Evolutionary conservation across 2,888 invertebrate species (phyloP).

Genomic region (Pollenia angustigena): DNA sequence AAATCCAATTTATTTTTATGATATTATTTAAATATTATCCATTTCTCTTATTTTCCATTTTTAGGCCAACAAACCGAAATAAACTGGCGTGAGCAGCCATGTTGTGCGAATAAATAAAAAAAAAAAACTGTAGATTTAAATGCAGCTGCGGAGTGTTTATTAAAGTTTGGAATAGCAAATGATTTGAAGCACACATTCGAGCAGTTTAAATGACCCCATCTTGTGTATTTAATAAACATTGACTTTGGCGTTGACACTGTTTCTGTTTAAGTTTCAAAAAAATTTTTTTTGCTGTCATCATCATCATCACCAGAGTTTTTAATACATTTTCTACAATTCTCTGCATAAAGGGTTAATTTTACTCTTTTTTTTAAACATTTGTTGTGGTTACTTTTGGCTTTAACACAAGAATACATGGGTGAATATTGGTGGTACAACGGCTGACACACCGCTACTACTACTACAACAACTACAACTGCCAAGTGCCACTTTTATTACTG

Average conservation of each 20-base stretch:
- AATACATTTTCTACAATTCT: conserved; percentile 11
- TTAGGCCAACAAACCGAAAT: conserved; percentile 57
- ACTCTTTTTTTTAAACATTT: conserved; percentile 40
- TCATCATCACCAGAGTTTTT: conserved; percentile 35
- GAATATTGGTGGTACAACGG: conserved; percentile 29
- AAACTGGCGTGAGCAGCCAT: conserved; percentile 56
- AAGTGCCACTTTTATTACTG: conserved; percentile 28
- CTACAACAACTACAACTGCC: background rate
- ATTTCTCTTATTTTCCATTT: background rate
- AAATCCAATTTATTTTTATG: conserved; percentile 46
- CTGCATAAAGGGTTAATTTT: conserved; percentile 44
- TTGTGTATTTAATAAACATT: conserved; percentile 69
- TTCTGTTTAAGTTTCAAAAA: conserved; percentile 46
- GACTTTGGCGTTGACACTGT: conserved; percentile 73
- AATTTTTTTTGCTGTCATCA: conserved; percentile 9
- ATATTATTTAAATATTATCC: conserved; percentile 41
- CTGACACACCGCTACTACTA: conserved; percentile 5
- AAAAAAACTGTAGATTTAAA: conserved; percentile 30
- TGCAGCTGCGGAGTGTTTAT: background rate
- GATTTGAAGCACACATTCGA: background rate
- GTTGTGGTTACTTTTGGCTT: conserved; percentile 38
- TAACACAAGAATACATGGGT: conserved; percentile 12
- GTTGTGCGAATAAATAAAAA: conserved; percentile 30
- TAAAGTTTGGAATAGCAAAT: conserved; percentile 48
- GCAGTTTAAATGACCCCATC: conserved; percentile 52